Conservation (phyloP, 1,140 invertebrate species). For the Aphaenogaster ashmeadi region DNA sequence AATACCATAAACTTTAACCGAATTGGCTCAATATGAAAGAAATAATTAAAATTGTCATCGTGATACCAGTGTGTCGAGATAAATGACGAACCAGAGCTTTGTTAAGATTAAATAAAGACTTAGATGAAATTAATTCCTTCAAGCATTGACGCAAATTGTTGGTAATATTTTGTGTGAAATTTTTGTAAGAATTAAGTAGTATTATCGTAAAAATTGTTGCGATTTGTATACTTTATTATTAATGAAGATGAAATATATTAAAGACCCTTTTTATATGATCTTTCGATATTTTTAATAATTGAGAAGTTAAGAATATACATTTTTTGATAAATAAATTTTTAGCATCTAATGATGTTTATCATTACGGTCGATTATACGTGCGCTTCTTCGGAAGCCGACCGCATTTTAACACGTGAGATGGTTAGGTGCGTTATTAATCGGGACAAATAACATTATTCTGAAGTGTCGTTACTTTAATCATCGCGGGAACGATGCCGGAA, state of each 20-base stretch:
- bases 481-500: neutral
- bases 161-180: neutral
- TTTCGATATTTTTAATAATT: neutral
- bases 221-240: neutral
- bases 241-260: neutral
- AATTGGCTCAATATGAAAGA: neutral
- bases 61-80: neutral
- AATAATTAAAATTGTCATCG: neutral
- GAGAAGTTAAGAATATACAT: neutral
- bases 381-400: no score
- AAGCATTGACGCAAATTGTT: no score
- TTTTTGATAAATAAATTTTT: neutral
- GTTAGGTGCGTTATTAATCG: neutral
- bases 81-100: neutral
- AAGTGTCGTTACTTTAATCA: slow-evolving; percentile 51
- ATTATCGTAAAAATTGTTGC: neutral
- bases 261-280: neutral
- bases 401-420: neutral
- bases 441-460: slow-evolving; percentile 7
- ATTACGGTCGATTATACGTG: neutral
- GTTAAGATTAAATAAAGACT: neutral
- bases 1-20: neutral
- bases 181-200: neutral
- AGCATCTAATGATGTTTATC: neutral
- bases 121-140: neutral